Base-by-base conservation (phyloP, 2,888 invertebrate genomes). In the Chrysolina haemoptera region DNA sequence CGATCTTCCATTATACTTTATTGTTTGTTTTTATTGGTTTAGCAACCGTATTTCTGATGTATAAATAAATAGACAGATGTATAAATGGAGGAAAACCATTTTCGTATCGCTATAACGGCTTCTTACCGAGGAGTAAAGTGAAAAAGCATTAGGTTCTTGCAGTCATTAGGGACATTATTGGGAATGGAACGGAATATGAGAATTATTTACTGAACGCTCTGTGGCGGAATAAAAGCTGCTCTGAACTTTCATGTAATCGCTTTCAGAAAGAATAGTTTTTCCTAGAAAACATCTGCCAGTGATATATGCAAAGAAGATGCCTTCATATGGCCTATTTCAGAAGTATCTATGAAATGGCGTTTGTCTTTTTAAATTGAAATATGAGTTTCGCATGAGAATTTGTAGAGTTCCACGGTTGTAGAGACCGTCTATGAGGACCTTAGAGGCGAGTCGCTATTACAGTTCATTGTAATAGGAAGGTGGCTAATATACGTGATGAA, bases 11-110 rank as follows among this genome's bases (percentile, higher is more conserved):
- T 22, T 20, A 53, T 53, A 53, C 20, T 53, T 53, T 22, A 53
- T 53, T 53, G 53, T 53, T 53, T 9, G 22, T 12, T 53, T 53
- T 53, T 53, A 53, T 53, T 53, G 12, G 53, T 53, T 20, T 22
- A 53, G 5, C 53, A 53, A 53, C 22, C 18, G 53, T 20, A 20
- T 53, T 53, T 20, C 53, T 22, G 20, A 53, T 53, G 53, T 20
- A 53, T 10, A 53, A 53, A 22, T 18, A 20, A 35, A 35, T 8
- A 35, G 35, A 12, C 53, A 53, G 20, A 53, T 20, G 53, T 53
- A 20, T 53, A 53, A 53, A 53, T 20, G 53, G 4, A 11, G 20
- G 18, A 4, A 53, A 53, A 53, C 20, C 53, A 20, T 12, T 53
- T 53, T 53, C 53, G 20, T 22, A 53, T 11, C 53, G 53, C 3